These are phyloP conservation scores for Thalassarche chlororhynchos DNA, from an alignment of 2,113 vertebrate genomes.

Conservation along the genomic window DNA sequence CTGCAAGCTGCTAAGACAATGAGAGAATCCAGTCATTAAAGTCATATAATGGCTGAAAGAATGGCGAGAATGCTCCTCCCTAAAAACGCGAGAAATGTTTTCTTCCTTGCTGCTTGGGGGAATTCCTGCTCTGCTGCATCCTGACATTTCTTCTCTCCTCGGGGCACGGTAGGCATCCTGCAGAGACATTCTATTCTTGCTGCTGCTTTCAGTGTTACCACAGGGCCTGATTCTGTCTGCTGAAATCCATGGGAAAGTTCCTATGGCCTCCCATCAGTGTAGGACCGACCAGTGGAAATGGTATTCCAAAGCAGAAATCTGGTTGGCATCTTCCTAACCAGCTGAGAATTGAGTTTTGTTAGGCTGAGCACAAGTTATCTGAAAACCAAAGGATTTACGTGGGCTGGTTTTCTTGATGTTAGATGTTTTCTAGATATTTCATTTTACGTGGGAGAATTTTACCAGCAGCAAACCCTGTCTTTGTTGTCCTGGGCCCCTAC, in stretches of 20 bases:
- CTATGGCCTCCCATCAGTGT: neutral
- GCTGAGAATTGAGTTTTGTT: neutral
- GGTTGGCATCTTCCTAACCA: neutral
- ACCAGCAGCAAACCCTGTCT: neutral
- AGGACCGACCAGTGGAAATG: neutral
- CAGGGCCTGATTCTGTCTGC: neutral
- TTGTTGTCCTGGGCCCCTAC: rapidly evolving
- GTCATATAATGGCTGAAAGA: neutral
- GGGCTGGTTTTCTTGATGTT: neutral
- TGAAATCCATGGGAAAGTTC: neutral
- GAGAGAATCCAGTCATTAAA: neutral
- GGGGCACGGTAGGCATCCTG: neutral
- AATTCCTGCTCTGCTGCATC: neutral
- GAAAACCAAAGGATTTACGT: neutral
- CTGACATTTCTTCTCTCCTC: neutral
- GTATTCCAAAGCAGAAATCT: neutral
- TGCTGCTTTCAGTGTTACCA: neutral
- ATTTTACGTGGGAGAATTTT: neutral
- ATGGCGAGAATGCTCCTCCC: neutral
- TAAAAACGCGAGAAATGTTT: neutral
- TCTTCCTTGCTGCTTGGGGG: neutral
- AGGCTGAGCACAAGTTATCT: neutral
- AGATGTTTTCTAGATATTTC: neutral
- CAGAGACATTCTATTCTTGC: neutral
- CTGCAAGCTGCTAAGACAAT: neutral